Conservation (phyloP, 2,888 invertebrate species). For the Heteropelma amictum region DNA sequence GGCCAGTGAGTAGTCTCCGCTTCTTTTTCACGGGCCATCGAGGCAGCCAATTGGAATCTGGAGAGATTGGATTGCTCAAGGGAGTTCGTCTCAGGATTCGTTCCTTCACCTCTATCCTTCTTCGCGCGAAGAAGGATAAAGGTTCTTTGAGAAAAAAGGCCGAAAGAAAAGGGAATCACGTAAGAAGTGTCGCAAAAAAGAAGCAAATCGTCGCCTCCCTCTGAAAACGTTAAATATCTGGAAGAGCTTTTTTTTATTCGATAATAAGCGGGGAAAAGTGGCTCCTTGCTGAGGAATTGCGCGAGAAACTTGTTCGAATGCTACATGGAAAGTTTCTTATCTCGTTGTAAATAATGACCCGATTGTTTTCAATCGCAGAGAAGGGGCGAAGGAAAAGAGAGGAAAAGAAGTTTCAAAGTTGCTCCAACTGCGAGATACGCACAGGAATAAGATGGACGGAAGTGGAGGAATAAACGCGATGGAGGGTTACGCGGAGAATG, state of each 20-base stretch:
- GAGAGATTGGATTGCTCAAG: conserved; percentile 49
- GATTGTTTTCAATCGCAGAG: not conserved
- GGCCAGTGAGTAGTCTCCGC: conserved; percentile 43
- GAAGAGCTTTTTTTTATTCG: conserved; percentile 39
- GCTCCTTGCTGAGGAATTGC: conserved; percentile 16
- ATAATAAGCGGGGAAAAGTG: conserved; percentile 51
- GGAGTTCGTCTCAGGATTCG: conserved; percentile 24
- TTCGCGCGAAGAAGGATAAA: not conserved
- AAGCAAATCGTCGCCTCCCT: not conserved
- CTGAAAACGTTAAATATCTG: conserved; percentile 36
- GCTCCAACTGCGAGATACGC: not conserved
- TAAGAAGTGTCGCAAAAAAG: too few species aligned
- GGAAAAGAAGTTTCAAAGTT: not conserved
- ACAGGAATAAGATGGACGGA: not conserved
- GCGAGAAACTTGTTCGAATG: not conserved
- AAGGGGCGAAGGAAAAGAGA: not conserved
- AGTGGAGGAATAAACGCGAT: not conserved
- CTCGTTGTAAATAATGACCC: not conserved
- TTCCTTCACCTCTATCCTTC: conserved; percentile 12
- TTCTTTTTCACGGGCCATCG: conserved; percentile 53
- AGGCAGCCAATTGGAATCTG: conserved; percentile 55
- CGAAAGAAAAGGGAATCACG: conserved; percentile 9
- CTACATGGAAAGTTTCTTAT: conserved; percentile 4
- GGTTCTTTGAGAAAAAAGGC: not conserved
- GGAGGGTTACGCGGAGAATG: not conserved